Conservation (phyloP, 2,113 vertebrate genomes). For the Callipepla squamata region DNA sequence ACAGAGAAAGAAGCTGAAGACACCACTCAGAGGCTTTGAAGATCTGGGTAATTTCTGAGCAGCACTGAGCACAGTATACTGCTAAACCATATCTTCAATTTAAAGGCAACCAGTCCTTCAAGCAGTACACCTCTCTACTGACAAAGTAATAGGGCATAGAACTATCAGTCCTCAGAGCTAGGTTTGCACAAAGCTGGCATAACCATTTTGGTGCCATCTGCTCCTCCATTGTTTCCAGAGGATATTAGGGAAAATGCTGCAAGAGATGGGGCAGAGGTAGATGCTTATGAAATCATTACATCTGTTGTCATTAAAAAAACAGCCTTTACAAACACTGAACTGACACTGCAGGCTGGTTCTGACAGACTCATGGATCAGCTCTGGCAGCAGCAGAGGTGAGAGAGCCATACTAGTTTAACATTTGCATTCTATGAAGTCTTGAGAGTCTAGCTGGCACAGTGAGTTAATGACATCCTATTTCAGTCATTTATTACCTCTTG, state of each 20-base stretch:
- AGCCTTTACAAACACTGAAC: background rate
- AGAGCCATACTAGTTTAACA: background rate
- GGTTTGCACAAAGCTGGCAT: background rate
- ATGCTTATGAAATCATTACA: background rate
- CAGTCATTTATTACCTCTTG: background rate
- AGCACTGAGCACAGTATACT: background rate
- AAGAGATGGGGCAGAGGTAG: background rate
- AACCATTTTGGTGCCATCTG: background rate
- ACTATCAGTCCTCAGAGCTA: background rate
- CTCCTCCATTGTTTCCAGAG: background rate
- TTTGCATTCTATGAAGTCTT: background rate
- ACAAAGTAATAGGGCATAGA: background rate
- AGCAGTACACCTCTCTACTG: background rate
- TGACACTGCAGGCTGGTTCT: background rate
- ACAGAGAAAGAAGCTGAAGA: background rate
- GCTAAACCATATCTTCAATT: background rate
- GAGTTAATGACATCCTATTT: background rate
- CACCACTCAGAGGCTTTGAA: background rate
- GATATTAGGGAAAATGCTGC: background rate
- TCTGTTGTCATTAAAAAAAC: background rate
- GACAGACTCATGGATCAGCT: background rate
- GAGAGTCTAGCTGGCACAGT: background rate
- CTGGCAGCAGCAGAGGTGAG: background rate
- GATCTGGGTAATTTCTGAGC: background rate
- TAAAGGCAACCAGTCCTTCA: background rate